phyloP scores from a whole-genome alignment of 2,797 vertebrate genomes.

The Cossypha caffra region DNA sequence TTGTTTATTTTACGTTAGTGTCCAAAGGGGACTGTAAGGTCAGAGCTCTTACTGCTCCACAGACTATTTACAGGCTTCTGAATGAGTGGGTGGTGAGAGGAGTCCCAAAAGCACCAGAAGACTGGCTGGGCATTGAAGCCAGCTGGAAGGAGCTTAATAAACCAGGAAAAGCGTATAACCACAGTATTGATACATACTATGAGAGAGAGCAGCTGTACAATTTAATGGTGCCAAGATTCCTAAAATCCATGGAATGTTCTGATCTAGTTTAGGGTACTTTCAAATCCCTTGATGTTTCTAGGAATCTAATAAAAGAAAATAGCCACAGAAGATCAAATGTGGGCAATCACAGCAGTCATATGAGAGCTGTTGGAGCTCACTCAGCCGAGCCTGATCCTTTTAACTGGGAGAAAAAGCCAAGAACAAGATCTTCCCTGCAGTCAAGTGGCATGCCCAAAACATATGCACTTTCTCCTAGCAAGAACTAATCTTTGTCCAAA shows the following conservation, averaged over 20 bases:
- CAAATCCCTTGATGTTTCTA: not conserved
- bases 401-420: not conserved
- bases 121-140: not conserved
- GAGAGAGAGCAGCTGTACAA: not conserved
- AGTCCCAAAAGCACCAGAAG: not conserved
- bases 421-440: not conserved
- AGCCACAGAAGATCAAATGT: not conserved
- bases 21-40: not conserved
- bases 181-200: not conserved
- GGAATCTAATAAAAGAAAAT: not conserved
- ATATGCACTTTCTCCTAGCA: not conserved
- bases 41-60: not conserved
- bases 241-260: not conserved
- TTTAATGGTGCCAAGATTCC: not conserved
- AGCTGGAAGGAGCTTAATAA: constrained; percentile 3
- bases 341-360: not conserved
- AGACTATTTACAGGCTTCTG: constrained; percentile 24
- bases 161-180: not conserved
- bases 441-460: not conserved
- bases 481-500: not conserved
- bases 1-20: constrained; percentile 7
- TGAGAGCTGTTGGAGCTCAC: not conserved
- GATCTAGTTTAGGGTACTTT: not conserved
- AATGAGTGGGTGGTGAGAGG: not conserved
- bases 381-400: not conserved